phyloP scores from a whole-genome alignment of 1,140 invertebrate species.

The Trichonephila clavipes region DNA sequence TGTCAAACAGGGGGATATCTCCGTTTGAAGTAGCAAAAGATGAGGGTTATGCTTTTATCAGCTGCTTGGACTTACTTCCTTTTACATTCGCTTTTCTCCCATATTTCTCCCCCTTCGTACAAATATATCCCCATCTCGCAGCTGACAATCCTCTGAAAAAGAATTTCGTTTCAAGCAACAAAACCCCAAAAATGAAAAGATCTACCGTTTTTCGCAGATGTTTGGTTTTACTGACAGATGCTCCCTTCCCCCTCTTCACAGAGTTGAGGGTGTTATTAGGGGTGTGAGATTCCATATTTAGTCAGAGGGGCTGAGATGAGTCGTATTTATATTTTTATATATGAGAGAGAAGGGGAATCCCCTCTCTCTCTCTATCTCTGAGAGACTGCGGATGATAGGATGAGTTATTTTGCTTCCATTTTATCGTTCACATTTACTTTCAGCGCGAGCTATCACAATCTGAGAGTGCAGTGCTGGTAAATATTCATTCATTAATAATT shows the following conservation, averaged over 20 bases:
- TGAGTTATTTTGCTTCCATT: neutral
- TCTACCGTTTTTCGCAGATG: conserved; percentile 33
- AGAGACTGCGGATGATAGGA: neutral
- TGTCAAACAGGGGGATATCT: conserved; percentile 3
- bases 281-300: conserved; percentile 20
- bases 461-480: neutral
- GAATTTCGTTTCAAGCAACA: neutral
- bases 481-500: neutral
- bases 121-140: conserved; percentile 3
- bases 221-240: conserved; percentile 61
- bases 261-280: neutral
- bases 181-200: conserved; percentile 11
- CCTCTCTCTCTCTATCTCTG: neutral
- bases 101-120: neutral
- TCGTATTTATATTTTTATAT: neutral
- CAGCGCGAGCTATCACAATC: neutral
- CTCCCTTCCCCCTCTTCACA: neutral
- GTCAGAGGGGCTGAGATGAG: neutral
- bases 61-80: conserved; percentile 39
- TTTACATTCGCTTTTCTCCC: neutral
- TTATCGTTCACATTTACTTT: neutral
- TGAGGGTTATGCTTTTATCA: conserved; percentile 1
- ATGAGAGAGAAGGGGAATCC: neutral
- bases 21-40: conserved; percentile 4
- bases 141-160: neutral